Conservation (phyloP, 2,113 vertebrate species). For the Picathartes gymnocephalus region DNA sequence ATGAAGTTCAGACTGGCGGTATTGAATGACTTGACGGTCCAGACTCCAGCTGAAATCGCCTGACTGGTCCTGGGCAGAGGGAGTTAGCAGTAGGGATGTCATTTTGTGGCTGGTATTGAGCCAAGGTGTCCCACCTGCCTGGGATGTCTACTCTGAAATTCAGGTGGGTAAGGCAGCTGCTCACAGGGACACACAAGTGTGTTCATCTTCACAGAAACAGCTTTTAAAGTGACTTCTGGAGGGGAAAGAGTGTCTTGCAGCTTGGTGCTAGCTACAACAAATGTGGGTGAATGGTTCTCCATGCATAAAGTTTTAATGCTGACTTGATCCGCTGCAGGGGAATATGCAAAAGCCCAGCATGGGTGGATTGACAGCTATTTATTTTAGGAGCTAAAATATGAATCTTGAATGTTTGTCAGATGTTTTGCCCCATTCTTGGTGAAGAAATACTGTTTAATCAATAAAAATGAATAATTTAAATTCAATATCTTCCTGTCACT, state of each 20-base stretch:
- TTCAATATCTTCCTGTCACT: conserved; percentile 79
- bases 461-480: conserved; percentile 87
- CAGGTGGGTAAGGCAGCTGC: not conserved
- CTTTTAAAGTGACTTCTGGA: not conserved
- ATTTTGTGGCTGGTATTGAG: not conserved
- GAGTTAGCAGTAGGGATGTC: not conserved
- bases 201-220: not conserved
- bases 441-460: conserved; percentile 73
- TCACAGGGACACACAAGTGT: accelerated
- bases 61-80: not conserved
- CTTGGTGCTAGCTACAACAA: not conserved
- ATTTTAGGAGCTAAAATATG: conserved; percentile 53
- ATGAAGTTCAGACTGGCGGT: not conserved
- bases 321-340: not conserved
- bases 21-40: not conserved
- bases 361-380: not conserved
- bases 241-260: not conserved
- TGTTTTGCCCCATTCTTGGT: conserved; percentile 59
- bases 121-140: not conserved
- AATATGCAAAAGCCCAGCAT: not conserved
- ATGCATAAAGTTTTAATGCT: not conserved
- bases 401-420: conserved; percentile 61
- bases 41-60: not conserved
- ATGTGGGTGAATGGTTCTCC: not conserved
- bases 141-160: not conserved